Conservation (phyloP, 2,113 vertebrate species). For the Tachysurus fulvidraco region DNA sequence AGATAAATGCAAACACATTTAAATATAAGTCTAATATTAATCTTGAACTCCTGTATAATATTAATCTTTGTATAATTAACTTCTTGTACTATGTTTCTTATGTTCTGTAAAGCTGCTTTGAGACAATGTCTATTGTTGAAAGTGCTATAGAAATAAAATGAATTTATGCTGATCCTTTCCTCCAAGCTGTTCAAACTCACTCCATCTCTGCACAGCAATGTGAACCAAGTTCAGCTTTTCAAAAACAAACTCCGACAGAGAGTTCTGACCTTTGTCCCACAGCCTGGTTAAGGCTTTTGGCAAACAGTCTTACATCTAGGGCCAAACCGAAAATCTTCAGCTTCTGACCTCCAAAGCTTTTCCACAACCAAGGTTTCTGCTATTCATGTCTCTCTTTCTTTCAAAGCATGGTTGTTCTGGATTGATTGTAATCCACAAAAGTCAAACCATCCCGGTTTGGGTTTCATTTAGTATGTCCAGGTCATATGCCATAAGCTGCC, state of each 20-base stretch:
- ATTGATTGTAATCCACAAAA: background rate
- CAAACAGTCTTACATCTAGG: background rate
- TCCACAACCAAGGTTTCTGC: background rate
- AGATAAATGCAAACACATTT: too few relatives aligned
- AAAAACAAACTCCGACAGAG: conserved; percentile 17
- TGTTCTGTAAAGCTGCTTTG: too few relatives aligned
- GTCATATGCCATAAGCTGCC: background rate
- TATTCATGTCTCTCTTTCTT: background rate
- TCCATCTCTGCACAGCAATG: background rate
- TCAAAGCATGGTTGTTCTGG: background rate
- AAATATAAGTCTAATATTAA: too few relatives aligned
- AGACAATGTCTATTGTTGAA: too few relatives aligned
- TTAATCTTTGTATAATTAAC: too few relatives aligned
- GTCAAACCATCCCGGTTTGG: background rate
- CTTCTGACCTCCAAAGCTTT: background rate
- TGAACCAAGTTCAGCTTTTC: background rate
- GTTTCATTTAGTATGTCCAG: conserved; percentile 25
- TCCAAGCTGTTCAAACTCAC: background rate
- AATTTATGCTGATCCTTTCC: background rate
- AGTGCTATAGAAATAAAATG: too few relatives aligned
- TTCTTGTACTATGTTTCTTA: too few relatives aligned
- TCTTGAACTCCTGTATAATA: too few relatives aligned
- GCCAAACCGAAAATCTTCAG: background rate
- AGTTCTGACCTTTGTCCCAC: background rate
- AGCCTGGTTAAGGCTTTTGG: background rate